Percentiles rank a stretch among this genome's conserved stretches.
Evolutionary conservation across 2,888 invertebrate genomes (phyloP).

Genomic region (Andrena bucephala): DNA sequence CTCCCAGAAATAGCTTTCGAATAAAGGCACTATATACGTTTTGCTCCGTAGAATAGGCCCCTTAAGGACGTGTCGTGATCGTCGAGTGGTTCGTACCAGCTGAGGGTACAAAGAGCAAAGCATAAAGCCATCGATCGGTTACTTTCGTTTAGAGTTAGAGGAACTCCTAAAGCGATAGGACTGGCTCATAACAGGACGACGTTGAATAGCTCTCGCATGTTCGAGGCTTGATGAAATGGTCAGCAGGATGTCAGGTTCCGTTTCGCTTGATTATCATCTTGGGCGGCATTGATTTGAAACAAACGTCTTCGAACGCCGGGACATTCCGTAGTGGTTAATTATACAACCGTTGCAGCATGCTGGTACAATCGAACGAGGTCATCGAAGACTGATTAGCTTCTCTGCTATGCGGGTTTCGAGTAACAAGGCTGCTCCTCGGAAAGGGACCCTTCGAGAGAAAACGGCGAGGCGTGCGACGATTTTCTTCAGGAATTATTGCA

Average conservation of each 20-base stretch:
- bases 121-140: conserved; percentile 28
- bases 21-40: background rate
- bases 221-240: background rate
- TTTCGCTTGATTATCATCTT: background rate
- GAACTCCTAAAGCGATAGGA: conserved; percentile 2
- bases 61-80: background rate
- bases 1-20: background rate
- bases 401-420: conserved; percentile 1
- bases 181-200: background rate
- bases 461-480: background rate
- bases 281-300: conserved; percentile 32
- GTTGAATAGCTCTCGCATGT: background rate
- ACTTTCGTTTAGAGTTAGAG: conserved; percentile 6
- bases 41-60: background rate
- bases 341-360: conserved; percentile 6
- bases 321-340: conserved; percentile 27
- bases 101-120: conserved; percentile 1
- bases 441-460: background rate
- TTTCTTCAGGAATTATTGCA: background rate
- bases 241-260: background rate
- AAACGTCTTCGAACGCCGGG: conserved; percentile 4
- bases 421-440: background rate
- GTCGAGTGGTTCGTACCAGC: background rate
- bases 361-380: conserved; percentile 30
- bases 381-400: conserved; percentile 38